A percentile compares a stretch with the other conserved stretches of the same genome.
phyloP scores from a whole-genome alignment of 1,140 invertebrate genomes.

The Drosophila jambulina region DNA sequence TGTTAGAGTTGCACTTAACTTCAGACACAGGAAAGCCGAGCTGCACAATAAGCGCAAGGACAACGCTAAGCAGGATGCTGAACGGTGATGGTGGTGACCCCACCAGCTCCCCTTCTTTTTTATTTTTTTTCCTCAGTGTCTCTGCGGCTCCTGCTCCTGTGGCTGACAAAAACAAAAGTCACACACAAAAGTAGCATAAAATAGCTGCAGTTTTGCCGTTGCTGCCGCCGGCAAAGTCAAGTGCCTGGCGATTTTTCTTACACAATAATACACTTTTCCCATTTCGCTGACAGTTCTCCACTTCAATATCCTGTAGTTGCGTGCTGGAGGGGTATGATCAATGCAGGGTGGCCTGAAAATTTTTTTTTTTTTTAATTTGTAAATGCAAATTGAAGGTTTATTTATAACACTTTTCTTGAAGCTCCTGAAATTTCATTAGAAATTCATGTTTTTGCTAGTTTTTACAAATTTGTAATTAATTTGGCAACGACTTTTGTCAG shows the following conservation, averaged over 20 bases:
- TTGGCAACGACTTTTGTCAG: no score
- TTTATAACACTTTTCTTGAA: neutral
- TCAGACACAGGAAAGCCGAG: slow-evolving; percentile 74
- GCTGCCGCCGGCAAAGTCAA: slow-evolving; percentile 65
- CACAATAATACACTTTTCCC: slow-evolving; percentile 80
- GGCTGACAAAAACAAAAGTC: slow-evolving; percentile 80
- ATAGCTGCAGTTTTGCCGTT: slow-evolving; percentile 63
- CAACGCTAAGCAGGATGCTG: slow-evolving; percentile 61
- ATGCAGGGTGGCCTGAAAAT: neutral
- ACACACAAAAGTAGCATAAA: slow-evolving; percentile 75
- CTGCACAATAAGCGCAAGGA: slow-evolving; percentile 74
- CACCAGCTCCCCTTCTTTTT: neutral
- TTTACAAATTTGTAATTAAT: neutral
- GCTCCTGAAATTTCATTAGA: neutral
- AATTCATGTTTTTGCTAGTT: neutral
- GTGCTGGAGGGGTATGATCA: slow-evolving; percentile 18
- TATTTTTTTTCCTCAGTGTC: slow-evolving; percentile 8
- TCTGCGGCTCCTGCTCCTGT: slow-evolving; percentile 12
- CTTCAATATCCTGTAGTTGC: slow-evolving; percentile 37
- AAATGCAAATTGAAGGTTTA: accelerated
- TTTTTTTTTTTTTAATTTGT: neutral
- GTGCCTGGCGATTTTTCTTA: slow-evolving; percentile 78
- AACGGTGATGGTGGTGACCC: slow-evolving; percentile 25
- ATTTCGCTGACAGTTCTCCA: slow-evolving; percentile 72
- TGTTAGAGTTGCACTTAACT: slow-evolving; percentile 84